These are phyloP conservation scores for Paramacrobiotus metropolitanus DNA, from an alignment of 1,140 invertebrate species.

Conservation along the genomic window DNA sequence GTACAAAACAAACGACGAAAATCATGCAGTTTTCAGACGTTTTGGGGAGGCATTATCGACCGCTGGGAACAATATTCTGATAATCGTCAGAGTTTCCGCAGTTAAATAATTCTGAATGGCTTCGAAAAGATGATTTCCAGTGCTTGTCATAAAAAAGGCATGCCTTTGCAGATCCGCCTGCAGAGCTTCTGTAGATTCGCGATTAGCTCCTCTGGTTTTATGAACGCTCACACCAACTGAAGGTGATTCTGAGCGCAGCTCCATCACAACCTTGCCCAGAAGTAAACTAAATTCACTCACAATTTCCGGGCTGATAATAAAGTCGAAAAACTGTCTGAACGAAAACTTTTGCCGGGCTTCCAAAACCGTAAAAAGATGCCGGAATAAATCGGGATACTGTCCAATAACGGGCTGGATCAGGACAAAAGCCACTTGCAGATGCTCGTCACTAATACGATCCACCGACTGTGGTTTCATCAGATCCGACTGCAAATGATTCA, in stretches of 20 bases:
- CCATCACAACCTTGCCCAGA: not conserved
- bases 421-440: not conserved
- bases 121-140: no score
- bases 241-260: not conserved
- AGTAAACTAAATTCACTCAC: not conserved
- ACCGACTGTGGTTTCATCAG: not conserved
- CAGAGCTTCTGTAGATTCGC: not conserved
- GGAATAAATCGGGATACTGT: not conserved
- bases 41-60: no score
- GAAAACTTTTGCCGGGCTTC: not conserved
- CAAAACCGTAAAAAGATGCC: not conserved
- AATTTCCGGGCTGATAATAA: not conserved
- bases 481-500: no score
- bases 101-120: no score
- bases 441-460: not conserved
- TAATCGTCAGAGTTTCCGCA: no score
- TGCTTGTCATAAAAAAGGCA: no score
- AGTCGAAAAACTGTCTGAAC: not conserved
- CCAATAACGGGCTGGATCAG: not conserved
- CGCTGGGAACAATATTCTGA: no score
- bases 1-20: no score
- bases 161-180: not conserved
- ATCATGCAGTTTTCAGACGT: no score
- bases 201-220: not conserved
- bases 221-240: not conserved